Conservation (phyloP, 2,797 vertebrate genomes). For the Lateolabrax maculatus region DNA sequence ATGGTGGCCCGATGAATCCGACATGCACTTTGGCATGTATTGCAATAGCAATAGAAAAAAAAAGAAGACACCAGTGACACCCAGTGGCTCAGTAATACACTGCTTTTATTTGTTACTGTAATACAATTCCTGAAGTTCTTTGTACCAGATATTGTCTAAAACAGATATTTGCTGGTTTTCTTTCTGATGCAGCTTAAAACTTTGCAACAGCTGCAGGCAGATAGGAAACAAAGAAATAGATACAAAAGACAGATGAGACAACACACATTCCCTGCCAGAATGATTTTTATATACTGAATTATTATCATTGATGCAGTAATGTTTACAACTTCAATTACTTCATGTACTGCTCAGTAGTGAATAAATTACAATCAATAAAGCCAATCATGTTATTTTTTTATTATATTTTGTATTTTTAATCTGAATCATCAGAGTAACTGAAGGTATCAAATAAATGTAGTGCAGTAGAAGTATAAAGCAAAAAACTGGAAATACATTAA, state of each 20-base stretch:
- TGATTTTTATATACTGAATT: background rate
- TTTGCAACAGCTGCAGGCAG: background rate
- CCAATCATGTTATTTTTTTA: no score
- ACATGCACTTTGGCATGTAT: background rate
- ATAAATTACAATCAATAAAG: no score
- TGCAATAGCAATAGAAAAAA: conserved; percentile 11
- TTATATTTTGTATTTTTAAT: background rate
- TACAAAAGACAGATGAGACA: background rate
- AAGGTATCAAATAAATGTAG: background rate
- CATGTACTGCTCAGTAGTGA: no score
- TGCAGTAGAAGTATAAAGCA: background rate
- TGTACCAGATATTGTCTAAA: no score
- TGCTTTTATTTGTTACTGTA: background rate
- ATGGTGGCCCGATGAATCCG: background rate
- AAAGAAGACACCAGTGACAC: conserved; percentile 68
- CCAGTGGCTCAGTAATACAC: conserved; percentile 53
- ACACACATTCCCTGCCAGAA: background rate
- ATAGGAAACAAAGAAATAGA: background rate
- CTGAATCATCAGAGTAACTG: background rate
- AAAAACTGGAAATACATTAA: no score
- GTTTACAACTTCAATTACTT: no score
- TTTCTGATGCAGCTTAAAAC: background rate
- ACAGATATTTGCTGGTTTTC: background rate
- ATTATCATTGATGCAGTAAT: no score
- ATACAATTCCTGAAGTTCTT: no score